These are phyloP conservation scores for Pampusana beccarii DNA, from an alignment of 2,113 vertebrate species.

Conservation along the genomic window DNA sequence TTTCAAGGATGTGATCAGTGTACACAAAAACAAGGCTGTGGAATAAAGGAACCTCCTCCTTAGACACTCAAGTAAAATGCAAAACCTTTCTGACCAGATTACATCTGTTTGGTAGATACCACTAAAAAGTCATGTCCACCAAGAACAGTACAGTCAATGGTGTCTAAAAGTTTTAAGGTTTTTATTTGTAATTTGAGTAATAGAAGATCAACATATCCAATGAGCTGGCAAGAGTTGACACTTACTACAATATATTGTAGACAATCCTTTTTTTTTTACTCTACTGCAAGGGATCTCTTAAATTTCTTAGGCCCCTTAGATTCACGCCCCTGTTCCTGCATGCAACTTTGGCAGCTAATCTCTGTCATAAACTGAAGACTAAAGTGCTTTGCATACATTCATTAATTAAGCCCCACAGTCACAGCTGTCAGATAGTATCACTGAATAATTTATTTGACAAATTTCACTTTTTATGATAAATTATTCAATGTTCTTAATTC, in stretches of 20 bases:
- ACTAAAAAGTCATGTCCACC: background rate
- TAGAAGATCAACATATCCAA: background rate
- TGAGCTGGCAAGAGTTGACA: background rate
- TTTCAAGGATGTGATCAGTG: background rate
- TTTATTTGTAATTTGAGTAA: background rate
- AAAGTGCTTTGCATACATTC: constrained; percentile 19
- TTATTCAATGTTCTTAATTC: constrained; percentile 52
- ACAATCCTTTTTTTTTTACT: background rate
- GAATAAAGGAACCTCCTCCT: background rate
- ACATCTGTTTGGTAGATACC: background rate
- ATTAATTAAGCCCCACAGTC: constrained; percentile 58
- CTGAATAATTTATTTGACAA: constrained; percentile 66
- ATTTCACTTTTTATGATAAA: constrained; percentile 52
- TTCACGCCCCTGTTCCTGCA: background rate
- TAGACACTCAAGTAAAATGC: background rate
- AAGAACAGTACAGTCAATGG: background rate
- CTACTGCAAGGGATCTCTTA: background rate
- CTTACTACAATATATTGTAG: background rate
- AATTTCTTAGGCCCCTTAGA: background rate
- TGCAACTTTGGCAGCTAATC: constrained; percentile 2
- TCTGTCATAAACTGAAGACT: constrained; percentile 20
- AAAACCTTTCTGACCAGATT: background rate
- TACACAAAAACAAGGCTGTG: background rate
- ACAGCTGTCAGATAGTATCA: constrained; percentile 61
- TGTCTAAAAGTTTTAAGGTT: background rate